A percentile compares a stretch with the other conserved stretches of the same genome.
phyloP scores from a whole-genome alignment of 2,888 invertebrate genomes.

The Eustalomyia histrio region DNA sequence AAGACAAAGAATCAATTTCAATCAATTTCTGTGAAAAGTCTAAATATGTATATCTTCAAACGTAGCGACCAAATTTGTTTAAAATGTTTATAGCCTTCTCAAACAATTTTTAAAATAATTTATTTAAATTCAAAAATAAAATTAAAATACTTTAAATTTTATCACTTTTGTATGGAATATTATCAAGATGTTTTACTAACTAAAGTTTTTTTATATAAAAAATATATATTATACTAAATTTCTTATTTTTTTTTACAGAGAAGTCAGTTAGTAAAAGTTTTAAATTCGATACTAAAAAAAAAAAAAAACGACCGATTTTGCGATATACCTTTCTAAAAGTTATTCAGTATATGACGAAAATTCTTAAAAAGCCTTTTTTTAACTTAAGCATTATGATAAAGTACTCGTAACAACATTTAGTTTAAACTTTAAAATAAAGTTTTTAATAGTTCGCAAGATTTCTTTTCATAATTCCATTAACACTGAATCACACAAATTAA shows the following conservation, averaged over 20 bases:
- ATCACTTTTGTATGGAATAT: conserved; percentile 55
- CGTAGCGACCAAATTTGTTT: no score
- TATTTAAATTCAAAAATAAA: conserved; percentile 24
- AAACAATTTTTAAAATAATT: conserved; percentile 29
- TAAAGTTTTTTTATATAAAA: conserved; percentile 19
- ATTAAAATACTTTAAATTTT: conserved; percentile 26
- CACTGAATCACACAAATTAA: no score
- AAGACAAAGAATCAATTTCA: no score
- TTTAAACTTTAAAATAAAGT: no score
- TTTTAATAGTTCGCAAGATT: no score
- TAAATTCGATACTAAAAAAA: neutral
- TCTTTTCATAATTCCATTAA: no score
- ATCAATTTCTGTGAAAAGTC: no score
- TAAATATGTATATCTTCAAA: no score
- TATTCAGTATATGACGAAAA: neutral
- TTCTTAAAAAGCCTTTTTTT: no score
- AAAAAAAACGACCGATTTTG: neutral
- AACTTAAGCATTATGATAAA: no score
- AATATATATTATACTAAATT: conserved; percentile 4
- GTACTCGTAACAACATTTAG: no score
- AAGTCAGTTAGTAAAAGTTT: conserved; percentile 35
- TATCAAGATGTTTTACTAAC: conserved; percentile 60
- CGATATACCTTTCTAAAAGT: conserved; percentile 11
- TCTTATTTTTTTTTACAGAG: neutral
- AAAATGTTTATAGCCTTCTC: neutral